Evolutionary conservation across 2,888 invertebrate species (phyloP).

Genomic region (Lissonota sp.): DNA sequence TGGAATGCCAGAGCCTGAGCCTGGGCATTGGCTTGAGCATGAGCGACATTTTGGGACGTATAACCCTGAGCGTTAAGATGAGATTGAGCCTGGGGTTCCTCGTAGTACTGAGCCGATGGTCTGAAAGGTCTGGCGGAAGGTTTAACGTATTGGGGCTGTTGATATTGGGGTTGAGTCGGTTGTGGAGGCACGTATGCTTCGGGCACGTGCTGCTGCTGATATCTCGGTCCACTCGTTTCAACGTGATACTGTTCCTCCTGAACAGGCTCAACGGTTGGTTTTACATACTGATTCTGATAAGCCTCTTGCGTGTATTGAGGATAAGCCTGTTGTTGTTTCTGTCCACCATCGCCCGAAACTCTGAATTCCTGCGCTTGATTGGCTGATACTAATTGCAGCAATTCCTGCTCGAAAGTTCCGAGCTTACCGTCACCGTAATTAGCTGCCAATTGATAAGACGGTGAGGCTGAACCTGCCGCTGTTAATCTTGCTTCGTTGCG

Average conservation of each 20-base stretch:
- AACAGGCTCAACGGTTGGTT: slow-evolving; percentile 67
- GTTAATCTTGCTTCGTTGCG: slow-evolving; percentile 74
- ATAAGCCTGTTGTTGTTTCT: slow-evolving; percentile 68
- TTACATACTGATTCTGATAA: slow-evolving; percentile 73
- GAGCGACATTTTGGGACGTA: slow-evolving; percentile 66
- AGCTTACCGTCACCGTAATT: slow-evolving; percentile 76
- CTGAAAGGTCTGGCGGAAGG: slow-evolving; percentile 69
- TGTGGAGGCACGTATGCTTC: slow-evolving; percentile 67
- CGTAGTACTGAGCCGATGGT: slow-evolving; percentile 73
- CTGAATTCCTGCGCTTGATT: slow-evolving; percentile 81
- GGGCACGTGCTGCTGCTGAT: slow-evolving; percentile 70
- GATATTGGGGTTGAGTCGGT: slow-evolving; percentile 60
- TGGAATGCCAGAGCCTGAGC: slow-evolving; percentile 80
- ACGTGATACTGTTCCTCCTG: slow-evolving; percentile 78
- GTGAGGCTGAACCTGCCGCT: slow-evolving; percentile 68
- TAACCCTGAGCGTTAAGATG: slow-evolving; percentile 68
- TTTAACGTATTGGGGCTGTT: slow-evolving; percentile 67
- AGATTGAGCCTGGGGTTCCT: slow-evolving; percentile 69
- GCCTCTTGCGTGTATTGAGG: slow-evolving; percentile 74
- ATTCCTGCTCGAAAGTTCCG: slow-evolving; percentile 80
- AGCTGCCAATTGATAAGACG: slow-evolving; percentile 73
- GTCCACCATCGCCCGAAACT: slow-evolving; percentile 69
- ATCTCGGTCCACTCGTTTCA: slow-evolving; percentile 77
- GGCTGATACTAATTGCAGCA: slow-evolving; percentile 78
- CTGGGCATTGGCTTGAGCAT: slow-evolving; percentile 79